Percentiles rank a stretch among this genome's conserved stretches.
Conservation (phyloP, 2,113 vertebrate species). For the Lamprologus ornatipinnis region DNA sequence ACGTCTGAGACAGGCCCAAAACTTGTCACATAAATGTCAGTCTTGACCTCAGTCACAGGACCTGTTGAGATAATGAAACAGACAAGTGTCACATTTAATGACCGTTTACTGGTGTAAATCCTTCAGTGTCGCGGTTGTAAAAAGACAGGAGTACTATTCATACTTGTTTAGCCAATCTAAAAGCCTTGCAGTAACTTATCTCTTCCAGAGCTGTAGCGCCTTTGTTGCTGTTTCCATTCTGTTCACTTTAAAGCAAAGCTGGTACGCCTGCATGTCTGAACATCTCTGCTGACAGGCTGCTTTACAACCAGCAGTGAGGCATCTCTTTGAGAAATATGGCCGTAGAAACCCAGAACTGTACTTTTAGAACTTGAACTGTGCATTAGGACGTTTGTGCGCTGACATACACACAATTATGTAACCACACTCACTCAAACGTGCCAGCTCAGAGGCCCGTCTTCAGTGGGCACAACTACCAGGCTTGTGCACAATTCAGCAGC, state of each 20-base stretch:
- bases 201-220: not conserved
- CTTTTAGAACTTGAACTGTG: conserved; percentile 45
- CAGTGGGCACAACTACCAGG: not conserved
- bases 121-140: not conserved
- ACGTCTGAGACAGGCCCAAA: conserved; percentile 97
- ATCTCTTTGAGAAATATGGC: not conserved
- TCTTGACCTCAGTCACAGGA: conserved; percentile 95
- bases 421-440: conserved; percentile 9
- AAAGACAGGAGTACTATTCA: not conserved
- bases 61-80: conserved; percentile 63
- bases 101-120: not conserved
- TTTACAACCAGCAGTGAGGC: not conserved
- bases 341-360: conserved; percentile 22
- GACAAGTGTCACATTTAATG: not conserved
- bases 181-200: not conserved
- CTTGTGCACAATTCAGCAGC: not conserved
- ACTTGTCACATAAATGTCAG: conserved; percentile 96
- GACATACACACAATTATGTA: conserved; percentile 38
- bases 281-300: not conserved
- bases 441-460: not conserved
- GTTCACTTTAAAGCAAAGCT: not conserved
- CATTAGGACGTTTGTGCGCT: conserved; percentile 36
- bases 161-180: not conserved
- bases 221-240: conserved; percentile 12
- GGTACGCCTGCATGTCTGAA: not conserved